Percentiles rank a stretch among this genome's conserved stretches.
Evolutionary conservation across 2,888 invertebrate species (phyloP).

Genomic region (Sepiola atlantica): DNA sequence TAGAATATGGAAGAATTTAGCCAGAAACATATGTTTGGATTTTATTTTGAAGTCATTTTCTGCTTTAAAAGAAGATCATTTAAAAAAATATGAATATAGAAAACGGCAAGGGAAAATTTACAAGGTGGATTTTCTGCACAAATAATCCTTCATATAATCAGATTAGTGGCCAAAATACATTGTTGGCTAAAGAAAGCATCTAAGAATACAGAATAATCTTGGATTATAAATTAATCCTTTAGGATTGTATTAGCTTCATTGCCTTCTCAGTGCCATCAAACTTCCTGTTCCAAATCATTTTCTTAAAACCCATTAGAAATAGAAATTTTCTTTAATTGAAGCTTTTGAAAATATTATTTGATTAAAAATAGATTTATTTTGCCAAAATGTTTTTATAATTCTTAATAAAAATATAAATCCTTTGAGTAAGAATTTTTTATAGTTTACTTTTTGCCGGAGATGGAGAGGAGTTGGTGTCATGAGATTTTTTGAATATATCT

Average conservation of each 20-base stretch:
- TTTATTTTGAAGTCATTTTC: not conserved
- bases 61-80: not conserved
- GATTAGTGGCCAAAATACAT: conserved; percentile 32
- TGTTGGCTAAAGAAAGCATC: not conserved
- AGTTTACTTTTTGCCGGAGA: not conserved
- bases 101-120: not conserved
- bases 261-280: not conserved
- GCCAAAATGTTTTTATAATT: not conserved
- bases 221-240: not conserved
- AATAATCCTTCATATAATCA: not conserved
- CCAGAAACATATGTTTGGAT: not conserved
- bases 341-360: not conserved
- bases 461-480: not conserved
- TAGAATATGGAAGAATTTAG: not conserved
- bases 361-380: not conserved
- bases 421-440: not conserved
- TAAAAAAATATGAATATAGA: not conserved
- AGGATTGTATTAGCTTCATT: not conserved
- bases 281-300: not conserved
- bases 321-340: not conserved
- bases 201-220: conserved; percentile 13
- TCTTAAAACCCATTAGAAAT: not conserved
- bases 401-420: not conserved
- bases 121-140: not conserved
- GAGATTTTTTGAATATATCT: not conserved